A percentile compares a stretch with the other conserved stretches of the same genome.
Evolutionary conservation across 2,113 vertebrate species (phyloP).

Genomic region (Pomatostomus ruficeps): DNA sequence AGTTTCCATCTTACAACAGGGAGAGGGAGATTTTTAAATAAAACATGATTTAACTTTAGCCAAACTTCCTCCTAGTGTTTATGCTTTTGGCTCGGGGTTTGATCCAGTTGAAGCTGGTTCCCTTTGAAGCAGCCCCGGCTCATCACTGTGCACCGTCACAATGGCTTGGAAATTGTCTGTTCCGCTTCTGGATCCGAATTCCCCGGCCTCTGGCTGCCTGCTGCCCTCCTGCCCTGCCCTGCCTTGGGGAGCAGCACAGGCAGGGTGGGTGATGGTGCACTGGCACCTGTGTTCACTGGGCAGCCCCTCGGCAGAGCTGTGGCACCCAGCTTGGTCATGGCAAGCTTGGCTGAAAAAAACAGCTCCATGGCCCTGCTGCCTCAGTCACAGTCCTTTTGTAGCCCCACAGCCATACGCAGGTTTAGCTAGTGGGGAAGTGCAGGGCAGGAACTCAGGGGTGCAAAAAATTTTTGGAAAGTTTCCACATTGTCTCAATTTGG

Average conservation of each 20-base stretch:
- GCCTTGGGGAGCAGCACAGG: rapidly evolving
- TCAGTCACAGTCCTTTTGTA: rapidly evolving
- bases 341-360: rapidly evolving
- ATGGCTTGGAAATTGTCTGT: background rate
- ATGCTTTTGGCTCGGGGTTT: slow-evolving; percentile 60
- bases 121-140: slow-evolving; percentile 62
- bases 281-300: background rate
- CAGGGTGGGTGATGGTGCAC: rapidly evolving
- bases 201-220: background rate
- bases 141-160: background rate
- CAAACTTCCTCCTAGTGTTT: slow-evolving; percentile 75
- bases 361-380: background rate
- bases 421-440: rapidly evolving
- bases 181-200: background rate
- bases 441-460: background rate
- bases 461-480: background rate
- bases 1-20: slow-evolving; percentile 70
- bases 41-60: slow-evolving; percentile 75
- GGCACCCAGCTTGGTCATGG: rapidly evolving
- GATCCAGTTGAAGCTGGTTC: slow-evolving; percentile 63
- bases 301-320: rapidly evolving
- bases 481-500: background rate
- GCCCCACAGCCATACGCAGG: background rate
- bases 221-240: background rate
- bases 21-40: slow-evolving; percentile 69